Conservation (phyloP, 2,113 vertebrate genomes). For the Carollia perspicillata region DNA sequence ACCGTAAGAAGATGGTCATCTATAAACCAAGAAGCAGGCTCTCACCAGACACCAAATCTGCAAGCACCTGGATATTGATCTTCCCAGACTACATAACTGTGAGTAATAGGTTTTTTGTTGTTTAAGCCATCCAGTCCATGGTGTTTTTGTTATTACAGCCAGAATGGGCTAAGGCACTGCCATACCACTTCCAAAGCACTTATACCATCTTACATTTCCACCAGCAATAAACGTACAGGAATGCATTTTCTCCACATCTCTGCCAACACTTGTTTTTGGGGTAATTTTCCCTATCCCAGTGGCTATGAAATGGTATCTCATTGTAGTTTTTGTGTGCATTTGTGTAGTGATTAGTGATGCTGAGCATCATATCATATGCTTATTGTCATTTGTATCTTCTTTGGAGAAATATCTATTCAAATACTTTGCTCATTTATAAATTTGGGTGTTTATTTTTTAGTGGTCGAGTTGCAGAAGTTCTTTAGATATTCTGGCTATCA, state of each 20-base stretch:
- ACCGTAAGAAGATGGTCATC: background rate
- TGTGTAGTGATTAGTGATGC: background rate
- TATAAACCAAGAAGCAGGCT: background rate
- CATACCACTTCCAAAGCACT: background rate
- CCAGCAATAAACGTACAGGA: background rate
- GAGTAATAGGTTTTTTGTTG: background rate
- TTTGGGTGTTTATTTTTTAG: background rate
- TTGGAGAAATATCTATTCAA: background rate
- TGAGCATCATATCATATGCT: background rate
- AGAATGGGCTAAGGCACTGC: background rate
- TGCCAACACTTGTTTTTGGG: background rate
- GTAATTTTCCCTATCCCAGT: background rate
- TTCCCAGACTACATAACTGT: background rate
- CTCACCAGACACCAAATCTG: background rate
- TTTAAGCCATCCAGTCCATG: background rate
- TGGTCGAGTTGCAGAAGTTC: background rate
- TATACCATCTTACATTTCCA: background rate
- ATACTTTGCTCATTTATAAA: background rate
- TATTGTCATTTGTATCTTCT: background rate
- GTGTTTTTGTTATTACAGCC: background rate
- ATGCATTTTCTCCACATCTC: background rate
- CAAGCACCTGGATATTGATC: background rate
- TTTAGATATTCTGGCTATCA: background rate
- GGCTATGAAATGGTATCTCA: background rate
- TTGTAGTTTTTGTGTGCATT: background rate